A percentile compares a stretch with the other conserved stretches of the same genome.
phyloP scores from a whole-genome alignment of 1,140 invertebrate species.

The Vanessa tameamea region DNA sequence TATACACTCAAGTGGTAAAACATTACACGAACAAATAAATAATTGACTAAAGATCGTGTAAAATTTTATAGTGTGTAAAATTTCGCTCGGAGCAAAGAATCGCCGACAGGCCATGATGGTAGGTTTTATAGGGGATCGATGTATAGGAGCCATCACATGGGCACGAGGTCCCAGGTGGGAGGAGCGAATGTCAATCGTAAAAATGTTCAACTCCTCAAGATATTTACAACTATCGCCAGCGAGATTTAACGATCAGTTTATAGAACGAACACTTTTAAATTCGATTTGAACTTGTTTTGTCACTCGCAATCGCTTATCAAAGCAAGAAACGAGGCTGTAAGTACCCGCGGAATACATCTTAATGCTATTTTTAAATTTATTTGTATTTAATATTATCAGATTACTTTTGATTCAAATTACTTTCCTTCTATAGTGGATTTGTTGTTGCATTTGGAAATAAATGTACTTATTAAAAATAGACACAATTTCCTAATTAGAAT shows the following conservation, averaged over 20 bases:
- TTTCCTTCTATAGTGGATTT: neutral
- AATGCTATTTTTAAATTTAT: constrained; percentile 29
- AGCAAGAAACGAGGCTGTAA: constrained; percentile 42
- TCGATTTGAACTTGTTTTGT: constrained; percentile 68
- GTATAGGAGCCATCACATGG: constrained; percentile 55
- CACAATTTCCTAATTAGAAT: neutral
- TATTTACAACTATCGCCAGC: constrained; percentile 74
- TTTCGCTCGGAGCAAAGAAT: constrained; percentile 44
- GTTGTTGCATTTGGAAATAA: neutral
- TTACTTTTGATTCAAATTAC: neutral
- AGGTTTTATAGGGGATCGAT: constrained; percentile 69
- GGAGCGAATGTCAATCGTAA: constrained; percentile 69
- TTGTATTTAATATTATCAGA: neutral
- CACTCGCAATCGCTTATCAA: constrained; percentile 54
- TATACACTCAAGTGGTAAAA: constrained; percentile 35
- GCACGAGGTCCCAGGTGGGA: constrained; percentile 71
- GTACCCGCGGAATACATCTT: neutral
- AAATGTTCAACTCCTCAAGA: constrained; percentile 63
- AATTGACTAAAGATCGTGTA: constrained; percentile 37
- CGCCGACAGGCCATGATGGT: constrained; percentile 52
- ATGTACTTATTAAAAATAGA: neutral
- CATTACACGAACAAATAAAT: constrained; percentile 21
- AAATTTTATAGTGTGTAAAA: constrained; percentile 37
- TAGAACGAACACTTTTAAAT: constrained; percentile 73
- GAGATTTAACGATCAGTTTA: constrained; percentile 79